Conservation (phyloP, 2,888 invertebrate genomes). For the Coelinius sp. region DNA sequence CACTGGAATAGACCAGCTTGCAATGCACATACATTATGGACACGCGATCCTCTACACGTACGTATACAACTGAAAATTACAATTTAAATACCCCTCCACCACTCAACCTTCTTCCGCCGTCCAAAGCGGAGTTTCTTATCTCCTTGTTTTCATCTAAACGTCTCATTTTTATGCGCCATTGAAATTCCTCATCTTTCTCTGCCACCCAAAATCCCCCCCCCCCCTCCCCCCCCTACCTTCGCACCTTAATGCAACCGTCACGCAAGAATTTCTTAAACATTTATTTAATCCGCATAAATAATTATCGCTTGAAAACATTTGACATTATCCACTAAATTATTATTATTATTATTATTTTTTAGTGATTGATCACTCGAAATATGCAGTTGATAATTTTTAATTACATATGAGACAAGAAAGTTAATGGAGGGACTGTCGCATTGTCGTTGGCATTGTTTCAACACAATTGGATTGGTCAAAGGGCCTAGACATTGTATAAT, state of each 20-base stretch:
- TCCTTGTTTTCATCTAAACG: slow-evolving; percentile 68
- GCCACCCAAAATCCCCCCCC: slow-evolving; percentile 21
- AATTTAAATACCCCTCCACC: slow-evolving; percentile 63
- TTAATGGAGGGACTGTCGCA: neutral
- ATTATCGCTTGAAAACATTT: neutral
- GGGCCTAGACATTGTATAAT: slow-evolving; percentile 12
- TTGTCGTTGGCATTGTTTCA: slow-evolving; percentile 4
- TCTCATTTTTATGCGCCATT: slow-evolving; percentile 69
- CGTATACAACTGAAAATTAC: slow-evolving; percentile 64
- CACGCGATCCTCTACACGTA: slow-evolving; percentile 59
- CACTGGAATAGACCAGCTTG: slow-evolving; percentile 37
- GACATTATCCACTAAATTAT: neutral
- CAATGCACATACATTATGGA: slow-evolving; percentile 68
- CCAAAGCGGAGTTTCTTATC: slow-evolving; percentile 51
- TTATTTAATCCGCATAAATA: slow-evolving; percentile 6
- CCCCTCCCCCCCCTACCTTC: slow-evolving; percentile 9
- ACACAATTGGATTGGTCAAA: slow-evolving; percentile 24
- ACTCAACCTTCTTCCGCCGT: slow-evolving; percentile 48
- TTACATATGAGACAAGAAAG: neutral
- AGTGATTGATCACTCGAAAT: slow-evolving; percentile 15
- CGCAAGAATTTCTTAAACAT: slow-evolving; percentile 17
- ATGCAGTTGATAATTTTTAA: neutral
- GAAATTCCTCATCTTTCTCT: slow-evolving; percentile 58
- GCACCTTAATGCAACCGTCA: slow-evolving; percentile 30
- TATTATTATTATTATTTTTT: neutral